phyloP scores from a whole-genome alignment of 2,113 vertebrate genomes.

The Kryptolebias marmoratus region DNA sequence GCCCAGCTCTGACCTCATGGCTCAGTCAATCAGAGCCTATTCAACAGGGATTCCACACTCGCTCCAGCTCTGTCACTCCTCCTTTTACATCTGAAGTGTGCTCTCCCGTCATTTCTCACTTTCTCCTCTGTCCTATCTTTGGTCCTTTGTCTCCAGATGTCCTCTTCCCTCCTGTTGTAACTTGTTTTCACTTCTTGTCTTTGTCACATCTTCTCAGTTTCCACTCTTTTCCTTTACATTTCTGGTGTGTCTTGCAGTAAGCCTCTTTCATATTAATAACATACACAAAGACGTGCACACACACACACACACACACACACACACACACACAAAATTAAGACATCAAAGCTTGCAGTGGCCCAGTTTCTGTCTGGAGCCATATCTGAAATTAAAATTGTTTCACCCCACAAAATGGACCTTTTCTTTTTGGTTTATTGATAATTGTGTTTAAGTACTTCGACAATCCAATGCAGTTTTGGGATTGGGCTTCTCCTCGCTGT shows the following conservation, averaged over 20 bases:
- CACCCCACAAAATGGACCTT: constrained; percentile 40
- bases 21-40: constrained; percentile 69
- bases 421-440: constrained; percentile 63
- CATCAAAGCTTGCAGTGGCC: constrained; percentile 79
- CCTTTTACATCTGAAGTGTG: constrained; percentile 30
- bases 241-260: constrained; percentile 68
- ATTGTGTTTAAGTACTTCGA: constrained; percentile 38
- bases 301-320: neutral
- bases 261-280: constrained; percentile 13
- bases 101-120: constrained; percentile 23
- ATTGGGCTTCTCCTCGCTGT: constrained; percentile 40
- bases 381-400: constrained; percentile 69
- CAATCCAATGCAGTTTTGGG: constrained; percentile 29
- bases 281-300: constrained; percentile 32
- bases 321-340: constrained; percentile 70
- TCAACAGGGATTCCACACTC: constrained; percentile 51
- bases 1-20: constrained; percentile 59
- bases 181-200: constrained; percentile 36
- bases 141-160: constrained; percentile 10
- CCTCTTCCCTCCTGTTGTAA: constrained; percentile 11
- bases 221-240: constrained; percentile 19
- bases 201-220: constrained; percentile 49
- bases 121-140: constrained; percentile 28
- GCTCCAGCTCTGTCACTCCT: constrained; percentile 63
- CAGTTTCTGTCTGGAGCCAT: constrained; percentile 72